Evolutionary conservation across 2,888 invertebrate genomes (phyloP), one percentile per base, ranked within the genome.

Genomic region (Pristionchus arcanus): DNA sequence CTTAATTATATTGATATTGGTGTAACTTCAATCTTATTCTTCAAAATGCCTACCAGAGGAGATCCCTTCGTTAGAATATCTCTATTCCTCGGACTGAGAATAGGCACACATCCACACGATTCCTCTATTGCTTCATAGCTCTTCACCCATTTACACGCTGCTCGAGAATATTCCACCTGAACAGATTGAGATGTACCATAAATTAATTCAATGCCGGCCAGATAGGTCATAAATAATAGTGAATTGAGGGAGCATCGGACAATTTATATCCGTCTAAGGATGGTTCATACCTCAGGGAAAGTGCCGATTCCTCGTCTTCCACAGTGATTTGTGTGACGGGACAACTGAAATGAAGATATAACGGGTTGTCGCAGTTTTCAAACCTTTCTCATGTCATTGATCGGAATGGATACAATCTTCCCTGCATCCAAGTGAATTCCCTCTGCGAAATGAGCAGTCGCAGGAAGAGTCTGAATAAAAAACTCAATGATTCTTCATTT

Each of bases 371-470:
- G 28, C 42, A 13, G 9, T 7, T 1, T 3, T 87, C 90, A 21
- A 25, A 91, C 91, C 89, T 93, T 92, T 90, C 94, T 66, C 53
- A 94, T 92, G 87, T 94, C 94, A 42, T 94, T 94, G 34, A 94
- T 93, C 1, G 94, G 94, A 87, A 94, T 94, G 19, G 93, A 93
- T 31, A 94, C 94, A 3, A 92, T 91, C 90, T 94, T 94, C 19
- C 94, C 94, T 3, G 94, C 92, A 89, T 94, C 94, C 68, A 94
- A 74, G 90, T 94, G 94, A 63, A 94, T 93, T 74, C 94, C 94
- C 90, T 94, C 93, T 0, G 92, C 90, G 89, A 91, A 94, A 81
- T 92, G 92, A 11, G 92, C 93, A 16, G 92, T 87, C 0, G 81
- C 66, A 0, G 92, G 92, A 3, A 89, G 83, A 42, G 49, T 90